Evolutionary conservation across 1,140 invertebrate species (phyloP), one percentile per base, ranked within the genome.

Genomic region (Branchinecta lynchi): DNA sequence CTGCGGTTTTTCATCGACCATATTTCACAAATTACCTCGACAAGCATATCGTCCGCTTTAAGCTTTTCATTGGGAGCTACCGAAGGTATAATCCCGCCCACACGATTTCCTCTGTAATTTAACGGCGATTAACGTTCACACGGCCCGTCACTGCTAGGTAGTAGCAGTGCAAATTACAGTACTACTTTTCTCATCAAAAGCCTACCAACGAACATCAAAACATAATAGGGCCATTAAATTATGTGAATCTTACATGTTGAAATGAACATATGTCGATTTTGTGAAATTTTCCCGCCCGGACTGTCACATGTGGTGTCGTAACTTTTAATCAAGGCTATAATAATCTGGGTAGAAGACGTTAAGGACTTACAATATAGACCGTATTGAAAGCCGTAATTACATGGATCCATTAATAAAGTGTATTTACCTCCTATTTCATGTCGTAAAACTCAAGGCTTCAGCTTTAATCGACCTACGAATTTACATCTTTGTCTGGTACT

Each of bases 161-260:
- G 51, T 60, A 60, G 51, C 51, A 20, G 51, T 60, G 17, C 51
- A 60, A 60, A 60, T 60, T 60, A 60, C 12, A 15, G 51, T 60
- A 60, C 51, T 60, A 20, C 51, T 20, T 60, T 60, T 60, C 17
- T 20, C 51, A 12, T 15, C 17, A 12, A 60, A 60, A 60, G 51
- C 51, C 51, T 60, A 60, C 51, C 51, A 60, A 60, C 51, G 12
- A 60, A 60, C 51, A 60, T 60, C 51, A 60, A 60, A 60, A 60
- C 12, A 60, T 60, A 60, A 60, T 60, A 60, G 51, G 51, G 51
- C 51, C 17, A 60, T 60, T 60, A 60, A 60, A 60, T 60, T 60
- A 60, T 60, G 51, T 60, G 51, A 60, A 60, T 60, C 51, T 60
- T 60, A 60, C 12, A 60, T 60, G 51, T 60, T 60, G 51, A 60